Base-by-base conservation (phyloP, 1,140 invertebrate species). In the Mamestra configurata region DNA sequence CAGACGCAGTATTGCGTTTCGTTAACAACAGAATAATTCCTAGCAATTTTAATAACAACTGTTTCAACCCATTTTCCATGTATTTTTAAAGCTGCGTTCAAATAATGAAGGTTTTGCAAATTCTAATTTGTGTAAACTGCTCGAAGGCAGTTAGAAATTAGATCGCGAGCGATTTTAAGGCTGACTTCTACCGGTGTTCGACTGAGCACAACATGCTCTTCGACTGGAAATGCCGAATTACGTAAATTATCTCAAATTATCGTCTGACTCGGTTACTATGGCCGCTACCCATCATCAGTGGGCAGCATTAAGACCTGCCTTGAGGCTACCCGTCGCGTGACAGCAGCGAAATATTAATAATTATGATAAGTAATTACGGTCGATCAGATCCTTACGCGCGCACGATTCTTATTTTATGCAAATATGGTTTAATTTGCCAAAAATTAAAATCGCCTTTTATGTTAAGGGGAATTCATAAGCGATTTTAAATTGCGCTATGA, bases 221-320 rank as follows among this genome's bases (percentile, higher is more conserved):
- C 80, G 83, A 84, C 85, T 80, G 86, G 81, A 90, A 92, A 92
- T 91, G 86, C 84, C 68, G 83, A 92, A 93, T 94, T 92, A 92
- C 86, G 86, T 86, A 92, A 94, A 93, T 94, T 93, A 90, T 88
- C 84, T 86, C 86, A 90, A 94, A 94, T 94, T 94, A 92, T 94
- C 90, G 79, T 85, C 53, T 80, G 79, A 86, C 86, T 84, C 87
- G 82, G 84, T 88, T 85, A 87, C 89, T 73, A 86, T 83, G 73
- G 80, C 79, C 55, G 80, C 85, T 86, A 84, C 86, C 83, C 85
- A 87, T 89, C 89, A 87, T 84, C 89, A 83, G 72, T 37, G 86
- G 77, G 79, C 78, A 85, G 83, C 85, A 86, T 90, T 87, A 86
- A 84, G 79, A 81, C 46, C 51, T 79, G 84, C 87, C 90, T 61